Evolutionary conservation across 2,888 invertebrate genomes (phyloP), one percentile per base, ranked within the genome.

Genomic region (Operophtera brumata): DNA sequence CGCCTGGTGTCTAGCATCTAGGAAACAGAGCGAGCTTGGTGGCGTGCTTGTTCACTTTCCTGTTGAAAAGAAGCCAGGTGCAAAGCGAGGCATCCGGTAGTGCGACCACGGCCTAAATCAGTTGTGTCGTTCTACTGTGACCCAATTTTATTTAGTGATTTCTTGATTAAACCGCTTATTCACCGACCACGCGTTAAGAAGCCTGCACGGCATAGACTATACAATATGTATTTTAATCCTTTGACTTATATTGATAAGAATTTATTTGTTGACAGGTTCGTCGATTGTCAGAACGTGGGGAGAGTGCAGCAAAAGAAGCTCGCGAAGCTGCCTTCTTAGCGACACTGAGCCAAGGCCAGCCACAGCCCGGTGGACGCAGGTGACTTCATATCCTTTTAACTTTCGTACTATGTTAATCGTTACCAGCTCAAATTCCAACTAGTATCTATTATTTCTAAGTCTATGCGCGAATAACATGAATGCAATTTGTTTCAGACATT

Each of bases 261-360:
- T 20, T 20, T 4, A 20, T 46, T 57, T 54, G 9, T 47, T 44
- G 47, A 11, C 68, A 93, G 93, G 96, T 96, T 47, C 92, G 96
- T 25, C 92, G 96, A 12, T 86, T 96, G 32, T 96, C 96, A 32
- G 96, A 96, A 70, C 91, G 95, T 46, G 95, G 96, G 0, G 95
- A 95, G 74, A 92, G 94, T 6, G 93, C 93, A 0, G 95, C 94
- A 0, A 94, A 94, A 1, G 93, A 94, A 30, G 94, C 95, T 0
- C 92, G 93, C 36, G 96, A 96, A 76, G 94, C 95, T 1, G 96
- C 95, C 9, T 96, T 96, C 75, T 80, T 96, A 62, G 96, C 96
- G 2, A 96, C 96, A 0, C 87, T 96, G 9, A 95, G 95, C 58
- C 93, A 94, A 70, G 93, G 94, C 0, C 93, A 95, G 28, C 93